phyloP scores from a whole-genome alignment of 1,140 invertebrate genomes.

The Dryas iulia region DNA sequence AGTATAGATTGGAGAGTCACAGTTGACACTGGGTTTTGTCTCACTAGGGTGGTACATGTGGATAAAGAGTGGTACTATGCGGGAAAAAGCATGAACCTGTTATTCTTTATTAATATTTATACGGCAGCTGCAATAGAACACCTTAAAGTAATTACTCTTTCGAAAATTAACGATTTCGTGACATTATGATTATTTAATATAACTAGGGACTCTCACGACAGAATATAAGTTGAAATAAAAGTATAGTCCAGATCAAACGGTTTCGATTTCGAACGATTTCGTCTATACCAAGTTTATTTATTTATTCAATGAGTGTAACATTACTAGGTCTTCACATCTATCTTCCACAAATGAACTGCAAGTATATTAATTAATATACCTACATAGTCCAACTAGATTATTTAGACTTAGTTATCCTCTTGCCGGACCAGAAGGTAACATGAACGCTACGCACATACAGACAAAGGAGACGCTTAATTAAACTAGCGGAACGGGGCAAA shows the following conservation, averaged over 20 bases:
- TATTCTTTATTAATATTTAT: background rate
- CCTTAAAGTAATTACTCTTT: too few species aligned
- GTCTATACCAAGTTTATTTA: too few species aligned
- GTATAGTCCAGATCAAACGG: background rate
- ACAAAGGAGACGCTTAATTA: constrained; percentile 78
- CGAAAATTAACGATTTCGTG: background rate
- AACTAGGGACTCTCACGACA: background rate
- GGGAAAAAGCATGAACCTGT: too few species aligned
- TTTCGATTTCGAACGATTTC: too few species aligned
- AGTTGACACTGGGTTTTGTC: too few species aligned
- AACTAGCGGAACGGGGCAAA: constrained; percentile 75
- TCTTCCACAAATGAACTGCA: background rate
- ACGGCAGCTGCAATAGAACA: too few species aligned
- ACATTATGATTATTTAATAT: background rate
- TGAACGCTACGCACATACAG: constrained; percentile 71
- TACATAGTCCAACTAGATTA: constrained; percentile 1
- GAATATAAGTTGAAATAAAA: background rate
- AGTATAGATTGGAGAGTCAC: too few species aligned
- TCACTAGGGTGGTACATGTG: too few species aligned
- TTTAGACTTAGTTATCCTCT: constrained; percentile 8
- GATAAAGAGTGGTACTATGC: too few species aligned
- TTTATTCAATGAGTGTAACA: background rate
- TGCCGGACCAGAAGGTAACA: constrained; percentile 48
- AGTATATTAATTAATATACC: background rate
- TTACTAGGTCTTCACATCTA: background rate